phyloP scores from a whole-genome alignment of 2,113 vertebrate species.

The Numenius arquata region DNA sequence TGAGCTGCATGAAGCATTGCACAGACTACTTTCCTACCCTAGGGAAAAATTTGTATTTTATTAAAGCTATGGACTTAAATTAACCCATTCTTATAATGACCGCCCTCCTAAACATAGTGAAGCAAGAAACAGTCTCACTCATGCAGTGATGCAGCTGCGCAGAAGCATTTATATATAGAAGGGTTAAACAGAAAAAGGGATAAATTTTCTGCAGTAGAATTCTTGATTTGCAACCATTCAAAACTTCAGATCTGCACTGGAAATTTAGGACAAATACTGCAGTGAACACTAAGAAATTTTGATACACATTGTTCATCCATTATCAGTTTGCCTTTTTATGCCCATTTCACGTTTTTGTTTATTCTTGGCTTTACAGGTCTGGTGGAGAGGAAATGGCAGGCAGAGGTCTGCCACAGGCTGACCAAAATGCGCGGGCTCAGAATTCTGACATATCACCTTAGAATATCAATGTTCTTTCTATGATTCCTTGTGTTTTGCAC shows the following conservation, averaged over 20 bases:
- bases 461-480: background rate
- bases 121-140: background rate
- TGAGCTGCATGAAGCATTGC: background rate
- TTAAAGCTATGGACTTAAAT: background rate
- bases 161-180: background rate
- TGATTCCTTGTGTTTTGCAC: background rate
- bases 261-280: background rate
- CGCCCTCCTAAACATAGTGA: background rate
- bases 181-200: background rate
- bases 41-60: background rate
- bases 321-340: background rate
- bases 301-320: background rate
- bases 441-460: background rate
- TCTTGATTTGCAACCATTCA: background rate
- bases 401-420: background rate
- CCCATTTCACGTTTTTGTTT: background rate
- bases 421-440: background rate
- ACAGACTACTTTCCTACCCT: background rate
- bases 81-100: background rate
- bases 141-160: background rate
- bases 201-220: background rate
- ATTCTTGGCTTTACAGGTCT: background rate
- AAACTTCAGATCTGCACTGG: background rate
- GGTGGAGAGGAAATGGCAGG: background rate
- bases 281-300: background rate